Evolutionary conservation across 2,888 invertebrate species (phyloP).

Genomic region (Dicranocentrus wangi): DNA sequence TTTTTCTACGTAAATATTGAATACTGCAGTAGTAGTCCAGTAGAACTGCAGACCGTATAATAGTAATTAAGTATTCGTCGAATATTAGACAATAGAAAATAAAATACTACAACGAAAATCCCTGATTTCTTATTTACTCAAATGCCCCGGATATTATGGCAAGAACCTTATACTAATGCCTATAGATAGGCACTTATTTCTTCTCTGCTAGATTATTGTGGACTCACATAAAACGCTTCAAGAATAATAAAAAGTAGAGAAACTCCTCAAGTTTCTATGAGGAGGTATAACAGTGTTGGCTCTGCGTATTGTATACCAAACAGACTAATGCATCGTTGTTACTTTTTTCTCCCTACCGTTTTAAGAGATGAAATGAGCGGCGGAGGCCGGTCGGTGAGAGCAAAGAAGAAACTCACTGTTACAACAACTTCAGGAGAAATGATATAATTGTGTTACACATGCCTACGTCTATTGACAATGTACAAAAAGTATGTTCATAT

Average conservation of each 20-base stretch:
- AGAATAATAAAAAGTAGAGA: conserved; percentile 71
- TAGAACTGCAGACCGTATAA: too few species aligned
- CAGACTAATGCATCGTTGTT: not conserved
- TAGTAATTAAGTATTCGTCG: too few species aligned
- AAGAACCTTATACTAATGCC: conserved; percentile 3
- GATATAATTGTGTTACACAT: too few species aligned
- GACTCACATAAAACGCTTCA: conserved; percentile 71
- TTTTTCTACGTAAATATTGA: too few species aligned
- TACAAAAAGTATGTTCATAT: too few species aligned
- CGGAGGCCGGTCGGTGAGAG: conserved; percentile 10
- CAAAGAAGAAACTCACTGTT: not conserved
- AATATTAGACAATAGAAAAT: conserved; percentile 2
- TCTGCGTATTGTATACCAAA: not conserved
- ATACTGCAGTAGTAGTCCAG: too few species aligned
- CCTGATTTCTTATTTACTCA: conserved; percentile 9
- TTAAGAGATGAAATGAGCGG: conserved; percentile 31
- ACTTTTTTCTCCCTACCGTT: conserved; percentile 23
- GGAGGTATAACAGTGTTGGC: not conserved
- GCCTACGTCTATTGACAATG: too few species aligned
- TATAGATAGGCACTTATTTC: conserved; percentile 30
- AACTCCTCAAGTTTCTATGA: conserved; percentile 42
- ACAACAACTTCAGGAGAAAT: too few species aligned
- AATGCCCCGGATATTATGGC: conserved; percentile 4
- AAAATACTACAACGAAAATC: conserved; percentile 5
- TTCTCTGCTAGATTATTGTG: conserved; percentile 44